These are phyloP conservation scores for Sebastes goodei DNA, from an alignment of 2,797 vertebrate species.

Conservation along the genomic window DNA sequence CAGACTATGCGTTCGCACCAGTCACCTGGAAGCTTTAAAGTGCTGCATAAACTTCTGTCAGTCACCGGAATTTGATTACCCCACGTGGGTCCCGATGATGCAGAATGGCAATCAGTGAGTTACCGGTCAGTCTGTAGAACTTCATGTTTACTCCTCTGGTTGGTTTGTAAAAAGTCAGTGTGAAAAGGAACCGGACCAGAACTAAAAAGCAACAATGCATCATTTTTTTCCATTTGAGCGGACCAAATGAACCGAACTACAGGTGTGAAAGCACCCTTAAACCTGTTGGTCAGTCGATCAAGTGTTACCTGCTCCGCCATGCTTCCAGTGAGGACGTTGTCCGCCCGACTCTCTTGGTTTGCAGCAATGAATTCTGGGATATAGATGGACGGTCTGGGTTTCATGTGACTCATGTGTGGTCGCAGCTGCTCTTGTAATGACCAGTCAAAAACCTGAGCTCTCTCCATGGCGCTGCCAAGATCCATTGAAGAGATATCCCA, in stretches of 20 bases:
- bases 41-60: too few species aligned
- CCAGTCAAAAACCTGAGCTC: slow-evolving; percentile 93
- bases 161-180: too few species aligned
- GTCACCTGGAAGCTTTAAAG: too few species aligned
- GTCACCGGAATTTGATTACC: too few species aligned
- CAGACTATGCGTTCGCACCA: too few species aligned
- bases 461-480: slow-evolving; percentile 89
- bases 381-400: slow-evolving; percentile 90
- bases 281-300: not conserved
- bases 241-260: not conserved
- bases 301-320: slow-evolving; percentile 89
- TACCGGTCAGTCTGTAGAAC: too few species aligned
- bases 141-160: too few species aligned
- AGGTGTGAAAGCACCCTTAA: not conserved
- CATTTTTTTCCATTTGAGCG: too few species aligned
- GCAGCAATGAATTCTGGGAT: slow-evolving; percentile 94
- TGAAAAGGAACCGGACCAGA: too few species aligned
- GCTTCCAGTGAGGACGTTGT: slow-evolving; percentile 88
- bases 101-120: too few species aligned
- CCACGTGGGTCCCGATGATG: too few species aligned
- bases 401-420: slow-evolving; percentile 87
- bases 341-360: slow-evolving; percentile 90
- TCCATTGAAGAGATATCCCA: slow-evolving; percentile 97
- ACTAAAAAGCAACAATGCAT: too few species aligned
- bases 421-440: slow-evolving; percentile 91